These are phyloP conservation scores for Dysdera silvatica DNA, from an alignment of 1,140 invertebrate species.

Conservation along the genomic window DNA sequence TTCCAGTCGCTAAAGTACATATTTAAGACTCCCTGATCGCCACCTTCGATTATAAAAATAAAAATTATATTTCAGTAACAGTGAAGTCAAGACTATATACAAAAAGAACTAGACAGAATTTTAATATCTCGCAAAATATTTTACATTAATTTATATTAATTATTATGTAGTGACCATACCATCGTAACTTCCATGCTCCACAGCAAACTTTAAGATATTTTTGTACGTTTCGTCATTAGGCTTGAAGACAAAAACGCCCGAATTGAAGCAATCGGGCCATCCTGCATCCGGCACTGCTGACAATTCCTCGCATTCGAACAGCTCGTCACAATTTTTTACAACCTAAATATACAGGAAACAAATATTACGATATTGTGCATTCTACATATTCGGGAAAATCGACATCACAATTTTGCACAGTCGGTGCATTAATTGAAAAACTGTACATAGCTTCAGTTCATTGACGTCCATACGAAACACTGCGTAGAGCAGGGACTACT, in stretches of 20 bases:
- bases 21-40: constrained; percentile 91
- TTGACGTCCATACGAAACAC: too few species aligned
- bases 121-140: too few species aligned
- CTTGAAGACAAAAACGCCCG: constrained; percentile 85
- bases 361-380: too few species aligned
- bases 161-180: constrained; percentile 44
- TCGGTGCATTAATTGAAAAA: too few species aligned
- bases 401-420: too few species aligned
- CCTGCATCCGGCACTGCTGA: constrained; percentile 91
- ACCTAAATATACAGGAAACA: constrained; percentile 40
- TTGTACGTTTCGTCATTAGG: constrained; percentile 76
- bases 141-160: not conserved
- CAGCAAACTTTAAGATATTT: constrained; percentile 65
- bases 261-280: constrained; percentile 90
- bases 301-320: constrained; percentile 88
- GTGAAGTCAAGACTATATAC: too few species aligned
- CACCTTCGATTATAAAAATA: constrained; percentile 38
- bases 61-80: not conserved
- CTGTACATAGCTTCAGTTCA: too few species aligned
- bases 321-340: constrained; percentile 81
- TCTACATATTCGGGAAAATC: too few species aligned
- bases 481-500: too few species aligned
- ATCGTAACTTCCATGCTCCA: constrained; percentile 78
- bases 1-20: constrained; percentile 89
- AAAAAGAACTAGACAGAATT: too few species aligned